phyloP scores from a whole-genome alignment of 2,113 vertebrate species.

The Saccopteryx bilineata region DNA sequence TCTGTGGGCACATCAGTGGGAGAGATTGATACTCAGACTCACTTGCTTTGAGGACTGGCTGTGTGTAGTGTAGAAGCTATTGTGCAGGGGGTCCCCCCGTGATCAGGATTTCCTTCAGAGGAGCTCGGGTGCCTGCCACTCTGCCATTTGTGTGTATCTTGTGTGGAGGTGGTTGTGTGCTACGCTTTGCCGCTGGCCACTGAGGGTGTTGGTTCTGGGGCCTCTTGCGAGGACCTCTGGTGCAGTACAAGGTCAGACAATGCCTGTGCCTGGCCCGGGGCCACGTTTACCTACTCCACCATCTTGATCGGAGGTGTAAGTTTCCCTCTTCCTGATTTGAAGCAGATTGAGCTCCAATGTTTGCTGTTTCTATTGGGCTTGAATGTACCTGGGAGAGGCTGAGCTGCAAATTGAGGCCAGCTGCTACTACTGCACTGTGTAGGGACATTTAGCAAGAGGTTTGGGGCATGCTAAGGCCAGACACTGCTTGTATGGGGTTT shows the following conservation, averaged over 20 bases:
- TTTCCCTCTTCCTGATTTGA: too few species aligned
- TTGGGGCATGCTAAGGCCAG: background rate
- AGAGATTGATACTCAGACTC: background rate
- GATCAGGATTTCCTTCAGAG: background rate
- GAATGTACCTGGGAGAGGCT: background rate
- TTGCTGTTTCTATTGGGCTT: background rate
- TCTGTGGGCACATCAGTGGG: background rate
- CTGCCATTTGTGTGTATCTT: background rate
- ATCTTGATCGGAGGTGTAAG: too few species aligned
- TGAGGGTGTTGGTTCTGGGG: background rate
- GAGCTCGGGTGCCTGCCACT: background rate
- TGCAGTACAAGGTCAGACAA: background rate
- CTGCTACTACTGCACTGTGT: background rate
- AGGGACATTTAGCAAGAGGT: background rate
- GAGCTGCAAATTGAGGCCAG: background rate
- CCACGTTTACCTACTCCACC: background rate
- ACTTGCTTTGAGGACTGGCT: background rate
- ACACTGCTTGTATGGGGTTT: background rate
- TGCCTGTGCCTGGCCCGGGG: background rate
- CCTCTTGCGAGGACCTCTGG: background rate
- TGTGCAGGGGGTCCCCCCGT: background rate
- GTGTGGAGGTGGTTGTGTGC: background rate
- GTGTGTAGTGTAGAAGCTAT: background rate
- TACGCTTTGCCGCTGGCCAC: background rate
- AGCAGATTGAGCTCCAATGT: background rate